Conservation (phyloP, 2,888 invertebrate species). For the Notocelia uddmanniana region DNA sequence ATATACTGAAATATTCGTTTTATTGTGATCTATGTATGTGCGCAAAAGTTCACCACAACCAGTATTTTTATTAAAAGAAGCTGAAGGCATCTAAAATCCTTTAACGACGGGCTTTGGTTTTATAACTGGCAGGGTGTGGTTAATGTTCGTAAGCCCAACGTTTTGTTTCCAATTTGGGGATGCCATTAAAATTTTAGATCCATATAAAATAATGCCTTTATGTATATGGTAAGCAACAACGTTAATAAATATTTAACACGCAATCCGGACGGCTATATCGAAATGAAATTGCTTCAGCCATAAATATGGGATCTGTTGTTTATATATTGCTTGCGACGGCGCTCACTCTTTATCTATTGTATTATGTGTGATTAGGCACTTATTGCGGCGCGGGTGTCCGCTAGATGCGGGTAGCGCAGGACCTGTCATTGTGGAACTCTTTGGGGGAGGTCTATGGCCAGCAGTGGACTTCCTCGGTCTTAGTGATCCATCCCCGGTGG, state of each 20-base stretch:
- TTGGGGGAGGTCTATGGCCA: no score
- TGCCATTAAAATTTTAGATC: constrained; percentile 51
- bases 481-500: no score
- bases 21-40: neutral
- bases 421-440: no score
- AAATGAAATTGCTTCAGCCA: constrained; percentile 37
- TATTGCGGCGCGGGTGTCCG: no score
- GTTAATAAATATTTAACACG: constrained; percentile 45
- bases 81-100: constrained; percentile 41
- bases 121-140: constrained; percentile 52
- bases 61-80: constrained; percentile 14
- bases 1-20: neutral
- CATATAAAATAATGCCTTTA: constrained; percentile 49
- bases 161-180: constrained; percentile 51
- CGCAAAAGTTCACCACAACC: neutral
- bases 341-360: constrained; percentile 2
- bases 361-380: no score
- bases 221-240: constrained; percentile 34
- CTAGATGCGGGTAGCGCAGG: no score
- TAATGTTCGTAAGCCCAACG: constrained; percentile 53
- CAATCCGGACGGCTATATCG: constrained; percentile 29
- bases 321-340: constrained; percentile 6
- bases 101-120: constrained; percentile 48
- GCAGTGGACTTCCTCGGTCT: no score
- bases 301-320: constrained; percentile 29